Evolutionary conservation across 1,140 invertebrate genomes (phyloP).

Genomic region (Asbolus verrucosus): DNA sequence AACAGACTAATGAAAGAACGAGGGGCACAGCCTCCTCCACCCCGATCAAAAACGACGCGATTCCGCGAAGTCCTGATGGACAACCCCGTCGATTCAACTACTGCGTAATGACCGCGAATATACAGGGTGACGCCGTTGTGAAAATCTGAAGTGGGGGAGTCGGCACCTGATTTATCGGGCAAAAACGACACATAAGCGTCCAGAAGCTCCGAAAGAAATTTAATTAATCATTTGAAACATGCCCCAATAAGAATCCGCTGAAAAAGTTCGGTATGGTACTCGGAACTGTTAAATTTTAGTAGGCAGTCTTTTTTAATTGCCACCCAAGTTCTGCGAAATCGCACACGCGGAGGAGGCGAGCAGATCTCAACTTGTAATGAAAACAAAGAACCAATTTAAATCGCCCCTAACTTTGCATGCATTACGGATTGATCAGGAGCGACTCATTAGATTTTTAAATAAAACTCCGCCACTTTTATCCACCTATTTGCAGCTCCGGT

Average conservation of each 20-base stretch:
- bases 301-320: constrained; percentile 59
- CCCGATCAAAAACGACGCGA: constrained; percentile 47
- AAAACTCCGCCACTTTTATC: constrained; percentile 35
- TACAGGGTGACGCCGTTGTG: no score
- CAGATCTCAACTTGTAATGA: constrained; percentile 49
- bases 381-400: constrained; percentile 62
- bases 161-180: constrained; percentile 60
- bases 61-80: constrained; percentile 61
- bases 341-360: constrained; percentile 17
- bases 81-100: constrained; percentile 57
- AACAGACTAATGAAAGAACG: constrained; percentile 2
- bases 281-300: constrained; percentile 61
- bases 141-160: no score
- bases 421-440: constrained; percentile 47
- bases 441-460: constrained; percentile 42
- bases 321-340: constrained; percentile 52
- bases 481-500: constrained; percentile 20
- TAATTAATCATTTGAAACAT: constrained; percentile 63
- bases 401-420: constrained; percentile 54
- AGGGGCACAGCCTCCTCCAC: not conserved
- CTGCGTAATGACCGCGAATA: constrained; percentile 55
- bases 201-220: constrained; percentile 60
- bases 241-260: constrained; percentile 59
- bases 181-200: constrained; percentile 60
- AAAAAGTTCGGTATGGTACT: constrained; percentile 60